Conservation (phyloP, 2,113 vertebrate genomes). For the Microtus montanus region DNA sequence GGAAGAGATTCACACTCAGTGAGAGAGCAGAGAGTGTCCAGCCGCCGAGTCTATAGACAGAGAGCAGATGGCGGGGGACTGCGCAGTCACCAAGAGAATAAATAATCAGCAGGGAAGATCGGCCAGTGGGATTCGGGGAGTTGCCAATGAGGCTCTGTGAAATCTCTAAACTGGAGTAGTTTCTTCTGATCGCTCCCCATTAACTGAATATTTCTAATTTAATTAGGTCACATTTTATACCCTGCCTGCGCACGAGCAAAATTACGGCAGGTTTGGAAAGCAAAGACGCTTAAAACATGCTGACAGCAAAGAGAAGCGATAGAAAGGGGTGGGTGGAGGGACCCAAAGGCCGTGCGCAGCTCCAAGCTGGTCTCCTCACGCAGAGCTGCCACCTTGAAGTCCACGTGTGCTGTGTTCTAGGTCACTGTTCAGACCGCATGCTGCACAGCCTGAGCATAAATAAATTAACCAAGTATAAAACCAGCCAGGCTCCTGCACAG, state of each 20-base stretch:
- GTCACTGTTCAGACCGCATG: neutral
- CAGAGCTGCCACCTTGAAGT: neutral
- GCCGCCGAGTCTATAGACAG: neutral
- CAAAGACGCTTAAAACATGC: neutral
- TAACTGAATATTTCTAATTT: conserved; percentile 62
- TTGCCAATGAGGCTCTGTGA: neutral
- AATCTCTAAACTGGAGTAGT: conserved; percentile 29
- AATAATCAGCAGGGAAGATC: neutral
- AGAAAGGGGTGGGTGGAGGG: neutral
- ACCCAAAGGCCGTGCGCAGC: rapidly evolving
- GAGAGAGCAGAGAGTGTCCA: neutral
- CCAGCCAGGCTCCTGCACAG: neutral
- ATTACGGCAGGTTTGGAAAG: conserved; percentile 16
- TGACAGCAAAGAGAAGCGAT: neutral
- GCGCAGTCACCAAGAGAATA: neutral
- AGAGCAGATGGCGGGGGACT: neutral
- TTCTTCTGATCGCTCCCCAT: conserved; percentile 44
- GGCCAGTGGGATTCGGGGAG: neutral
- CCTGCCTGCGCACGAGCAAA: conserved; percentile 20
- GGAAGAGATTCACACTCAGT: neutral
- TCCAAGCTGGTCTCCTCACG: neutral
- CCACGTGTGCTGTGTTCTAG: neutral
- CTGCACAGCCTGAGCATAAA: neutral
- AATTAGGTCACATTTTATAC: conserved; percentile 55
- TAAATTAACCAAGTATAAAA: neutral